Evolutionary conservation across 2,797 vertebrate species (phyloP), one percentile per base, ranked within the genome.

Genomic region (Gobionotothen gibberifrons): DNA sequence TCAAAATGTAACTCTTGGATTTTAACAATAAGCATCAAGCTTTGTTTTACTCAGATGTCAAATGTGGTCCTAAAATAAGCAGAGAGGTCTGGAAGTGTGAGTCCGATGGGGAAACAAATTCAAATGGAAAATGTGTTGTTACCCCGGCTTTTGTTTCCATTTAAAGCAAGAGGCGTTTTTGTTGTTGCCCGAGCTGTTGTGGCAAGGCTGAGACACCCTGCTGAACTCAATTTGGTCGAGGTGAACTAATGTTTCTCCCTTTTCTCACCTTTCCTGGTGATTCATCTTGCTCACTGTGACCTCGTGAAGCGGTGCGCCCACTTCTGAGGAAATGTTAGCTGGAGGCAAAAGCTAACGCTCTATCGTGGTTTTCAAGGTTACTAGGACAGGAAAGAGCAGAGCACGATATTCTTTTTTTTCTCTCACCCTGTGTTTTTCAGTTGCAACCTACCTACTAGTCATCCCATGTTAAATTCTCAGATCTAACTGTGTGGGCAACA

Each of bases 401-500:
- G 29, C 29, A 49, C 42, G 55, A 10, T 39, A 49, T 4, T 1
- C n/a, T 26, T 26, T 57, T 68, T 69, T 42, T 21, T 2, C 3
- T 51, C 46, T 21, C 36, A 54, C 29, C 8, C 13, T 26, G 26
- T 36, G 13, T 36, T 19, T 64, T 58, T 61, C 21, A 69, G n/a
- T 12, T 47, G 44, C 4, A 72, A 51, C 17, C 40, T 7, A 22
- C 49, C 54, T 26, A 1, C 40, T 44, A 47, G 43, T 55, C 55
- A 9, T 16, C 54, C 55, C 39, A 17, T 66, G 43, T 79, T 64
- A 48, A 29, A 60, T 66, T 17, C 48, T 69, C 51, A 55, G 52
- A 74, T 72, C 57, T 44, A 43, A 75, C 63, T 16, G 56, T 65
- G 78, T 69, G 57, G 72, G 65, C 48, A 83, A 66, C 51, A 36